These are phyloP conservation scores for Corapipo altera DNA, from an alignment of 2,113 vertebrate species.

Conservation along the genomic window DNA sequence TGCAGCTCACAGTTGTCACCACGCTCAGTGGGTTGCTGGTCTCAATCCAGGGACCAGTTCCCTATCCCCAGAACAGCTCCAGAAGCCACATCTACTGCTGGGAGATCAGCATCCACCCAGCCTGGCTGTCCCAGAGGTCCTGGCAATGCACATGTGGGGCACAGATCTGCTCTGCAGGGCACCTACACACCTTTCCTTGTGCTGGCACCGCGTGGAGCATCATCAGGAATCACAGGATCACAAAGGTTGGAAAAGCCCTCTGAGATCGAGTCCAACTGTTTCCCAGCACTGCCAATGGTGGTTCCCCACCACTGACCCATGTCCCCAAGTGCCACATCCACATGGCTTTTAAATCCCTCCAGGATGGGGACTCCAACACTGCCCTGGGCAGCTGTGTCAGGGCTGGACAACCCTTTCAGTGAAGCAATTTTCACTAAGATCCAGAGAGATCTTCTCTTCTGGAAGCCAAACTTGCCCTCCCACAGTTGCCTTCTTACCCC, in stretches of 20 bases:
- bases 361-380: background rate
- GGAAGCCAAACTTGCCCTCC: background rate
- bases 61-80: background rate
- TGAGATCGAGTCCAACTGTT: rapidly evolving
- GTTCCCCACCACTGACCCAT: background rate
- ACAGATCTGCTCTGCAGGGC: background rate
- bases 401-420: background rate
- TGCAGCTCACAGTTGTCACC: background rate
- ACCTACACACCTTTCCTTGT: background rate
- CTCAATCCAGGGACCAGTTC: background rate
- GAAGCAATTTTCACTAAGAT: background rate
- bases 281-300: background rate
- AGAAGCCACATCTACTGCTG: background rate
- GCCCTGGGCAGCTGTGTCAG: background rate
- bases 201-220: background rate
- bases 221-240: background rate
- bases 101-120: background rate
- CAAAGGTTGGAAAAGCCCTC: background rate
- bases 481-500: background rate
- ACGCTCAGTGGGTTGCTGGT: background rate
- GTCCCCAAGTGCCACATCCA: background rate
- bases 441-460: background rate
- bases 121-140: background rate
- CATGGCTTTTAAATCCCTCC: background rate
- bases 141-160: background rate